Base-by-base conservation (phyloP, 2,797 vertebrate species). In the Cyprinodon diabolis region DNA sequence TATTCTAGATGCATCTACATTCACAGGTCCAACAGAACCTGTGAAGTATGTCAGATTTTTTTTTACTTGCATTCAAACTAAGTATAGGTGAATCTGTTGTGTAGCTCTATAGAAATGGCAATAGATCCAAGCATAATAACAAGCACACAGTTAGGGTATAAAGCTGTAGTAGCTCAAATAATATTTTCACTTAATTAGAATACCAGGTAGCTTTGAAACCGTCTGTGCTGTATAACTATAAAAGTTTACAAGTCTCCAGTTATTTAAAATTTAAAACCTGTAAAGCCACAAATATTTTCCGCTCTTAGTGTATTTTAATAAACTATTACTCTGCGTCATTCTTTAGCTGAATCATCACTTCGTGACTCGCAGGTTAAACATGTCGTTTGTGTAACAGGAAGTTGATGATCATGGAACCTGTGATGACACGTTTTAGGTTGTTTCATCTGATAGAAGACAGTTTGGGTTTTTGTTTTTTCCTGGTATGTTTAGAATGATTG, bases 311-410 rank as follows among this genome's bases (percentile, higher is more conserved):
- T 23, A 4, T 21, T 69, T 65, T 40, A 58, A 62, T 43, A 15
- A 67, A 12, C 66, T 40, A 35, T 66, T 37, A 51, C 21, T 56
- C 48, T 0, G 49, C 51, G 66, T 58, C 23, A 47, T 74, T 76
- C 23, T 35, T 19, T 62, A 3, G 2, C 60, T 72, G 56, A 73
- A 21, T 75, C 68, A 55, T 47, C 14, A n/a, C 11, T 43, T 11
- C 45, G 51, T 60, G 62, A 77, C 62, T 71, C 21, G 65, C 12
- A 30, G 30, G 68, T 40, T 10, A 19, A 72, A 45, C 51, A 68
- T 52, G 30, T 58, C 56, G 19, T 40, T 55, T 70, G 15, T 4
- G 10, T 77, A 66, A 74, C 35, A 56, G 49, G 66, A 81, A 74
- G 62, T 19, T 23, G 37, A 15, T n/a, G 13, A 12, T 56, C 1